Conservation (phyloP, 2,113 vertebrate species). For the Amblyornis subalaris region DNA sequence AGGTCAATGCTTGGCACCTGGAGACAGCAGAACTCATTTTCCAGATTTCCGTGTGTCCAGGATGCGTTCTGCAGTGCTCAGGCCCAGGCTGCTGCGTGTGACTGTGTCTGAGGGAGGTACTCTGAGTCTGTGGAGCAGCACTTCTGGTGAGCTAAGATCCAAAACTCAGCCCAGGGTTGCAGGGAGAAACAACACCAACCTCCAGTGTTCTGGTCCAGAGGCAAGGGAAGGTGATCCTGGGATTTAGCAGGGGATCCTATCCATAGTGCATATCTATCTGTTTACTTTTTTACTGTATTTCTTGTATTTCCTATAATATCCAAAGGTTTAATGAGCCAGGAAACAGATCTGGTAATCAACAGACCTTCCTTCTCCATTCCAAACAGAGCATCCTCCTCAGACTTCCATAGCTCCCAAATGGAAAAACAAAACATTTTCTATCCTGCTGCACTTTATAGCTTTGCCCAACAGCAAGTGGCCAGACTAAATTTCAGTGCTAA, state of each 20-base stretch:
- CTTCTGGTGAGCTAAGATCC: not conserved
- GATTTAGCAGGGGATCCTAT: conserved; percentile 70
- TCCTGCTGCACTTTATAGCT: not conserved
- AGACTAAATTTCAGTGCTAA: not conserved
- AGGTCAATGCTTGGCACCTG: conserved; percentile 75
- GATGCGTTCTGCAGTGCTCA: conserved; percentile 46
- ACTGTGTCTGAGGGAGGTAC: conserved; percentile 36
- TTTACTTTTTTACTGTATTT: not conserved
- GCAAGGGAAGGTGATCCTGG: conserved; percentile 57
- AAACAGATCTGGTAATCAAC: not conserved
- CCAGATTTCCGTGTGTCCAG: conserved; percentile 16
- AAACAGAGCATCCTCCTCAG: not conserved
- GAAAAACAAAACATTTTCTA: not conserved
- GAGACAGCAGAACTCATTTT: conserved; percentile 67
- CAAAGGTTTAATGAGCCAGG: not conserved
- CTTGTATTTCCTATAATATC: not conserved
- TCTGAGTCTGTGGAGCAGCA: conserved; percentile 57
- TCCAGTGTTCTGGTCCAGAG: conserved; percentile 43
- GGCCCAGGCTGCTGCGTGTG: conserved; percentile 34
- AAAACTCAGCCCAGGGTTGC: not conserved
- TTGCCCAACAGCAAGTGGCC: not conserved
- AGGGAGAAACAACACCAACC: conserved; percentile 15
- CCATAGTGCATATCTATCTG: conserved; percentile 54
- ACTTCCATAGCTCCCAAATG: not conserved
- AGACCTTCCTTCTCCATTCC: not conserved